phyloP scores from a whole-genome alignment of 2,888 invertebrate species.

The Drosophila fungiperda region DNA sequence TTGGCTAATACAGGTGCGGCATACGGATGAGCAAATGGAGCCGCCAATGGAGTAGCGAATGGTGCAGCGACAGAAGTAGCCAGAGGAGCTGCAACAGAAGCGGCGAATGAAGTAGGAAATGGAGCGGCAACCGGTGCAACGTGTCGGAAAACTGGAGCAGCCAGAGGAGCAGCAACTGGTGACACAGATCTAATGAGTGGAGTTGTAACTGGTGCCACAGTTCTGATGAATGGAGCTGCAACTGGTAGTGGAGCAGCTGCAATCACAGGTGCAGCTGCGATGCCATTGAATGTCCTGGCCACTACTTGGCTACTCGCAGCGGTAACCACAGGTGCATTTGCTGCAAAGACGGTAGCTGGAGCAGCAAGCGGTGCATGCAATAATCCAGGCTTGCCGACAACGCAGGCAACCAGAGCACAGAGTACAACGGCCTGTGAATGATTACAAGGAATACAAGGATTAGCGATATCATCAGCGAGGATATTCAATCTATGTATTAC shows the following conservation, averaged over 20 bases:
- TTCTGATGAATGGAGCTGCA: conserved; percentile 27
- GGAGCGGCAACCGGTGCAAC: background rate
- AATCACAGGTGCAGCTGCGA: conserved; percentile 70
- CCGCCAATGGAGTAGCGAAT: conserved; percentile 33
- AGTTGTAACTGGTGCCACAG: conserved; percentile 42
- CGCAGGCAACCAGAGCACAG: conserved; percentile 74
- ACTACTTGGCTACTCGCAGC: conserved; percentile 78
- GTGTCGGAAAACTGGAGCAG: background rate
- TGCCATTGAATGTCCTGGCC: conserved; percentile 76
- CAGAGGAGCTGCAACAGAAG: background rate
- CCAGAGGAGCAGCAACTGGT: conserved; percentile 35
- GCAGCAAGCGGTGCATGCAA: conserved; percentile 56
- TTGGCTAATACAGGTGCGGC: conserved; percentile 56
- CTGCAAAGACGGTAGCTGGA: conserved; percentile 59
- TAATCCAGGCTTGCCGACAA: conserved; percentile 71
- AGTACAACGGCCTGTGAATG: conserved; percentile 67
- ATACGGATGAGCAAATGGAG: conserved; percentile 45
- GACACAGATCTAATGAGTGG: conserved; percentile 42
- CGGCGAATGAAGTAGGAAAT: conserved; percentile 33
- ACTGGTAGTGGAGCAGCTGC: conserved; percentile 49
- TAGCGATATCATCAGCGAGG: background rate
- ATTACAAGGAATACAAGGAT: background rate
- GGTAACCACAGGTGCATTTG: conserved; percentile 75
- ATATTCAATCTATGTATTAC: conserved; percentile 19
- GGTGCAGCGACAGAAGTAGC: conserved; percentile 41